These are phyloP conservation scores for Crotalus helleri DNA, from an alignment of 2,113 vertebrate species.

Conservation along the genomic window DNA sequence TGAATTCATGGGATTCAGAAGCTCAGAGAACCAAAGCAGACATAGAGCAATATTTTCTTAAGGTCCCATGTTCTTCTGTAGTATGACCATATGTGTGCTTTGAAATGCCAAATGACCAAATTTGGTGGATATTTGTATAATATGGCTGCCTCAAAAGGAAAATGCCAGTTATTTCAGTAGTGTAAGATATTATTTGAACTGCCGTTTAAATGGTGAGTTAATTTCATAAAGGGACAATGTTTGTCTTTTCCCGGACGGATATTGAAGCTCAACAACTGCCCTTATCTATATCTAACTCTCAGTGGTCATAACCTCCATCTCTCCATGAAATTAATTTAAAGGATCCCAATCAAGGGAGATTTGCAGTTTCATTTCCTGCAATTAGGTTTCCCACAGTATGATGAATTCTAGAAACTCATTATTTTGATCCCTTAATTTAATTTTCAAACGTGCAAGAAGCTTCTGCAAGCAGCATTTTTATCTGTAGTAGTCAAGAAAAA, in stretches of 20 bases:
- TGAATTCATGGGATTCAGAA: not conserved
- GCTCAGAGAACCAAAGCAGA: not conserved
- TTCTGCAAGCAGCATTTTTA: conserved; percentile 17
- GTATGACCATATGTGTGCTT: not conserved
- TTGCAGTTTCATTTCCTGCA: not conserved
- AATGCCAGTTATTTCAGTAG: not conserved
- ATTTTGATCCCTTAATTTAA: conserved; percentile 31
- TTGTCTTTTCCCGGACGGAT: not conserved
- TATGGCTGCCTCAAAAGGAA: not conserved
- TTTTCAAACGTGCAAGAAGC: not conserved
- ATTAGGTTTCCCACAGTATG: not conserved
- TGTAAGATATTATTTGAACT: not conserved
- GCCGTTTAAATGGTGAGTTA: not conserved
- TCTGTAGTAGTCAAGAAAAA: conserved; percentile 18
- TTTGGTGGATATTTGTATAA: not conserved
- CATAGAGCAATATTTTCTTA: not conserved
- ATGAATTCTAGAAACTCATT: conserved; percentile 26
- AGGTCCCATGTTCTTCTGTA: not conserved
- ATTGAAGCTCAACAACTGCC: not conserved
- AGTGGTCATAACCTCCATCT: not conserved
- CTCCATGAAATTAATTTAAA: not conserved
- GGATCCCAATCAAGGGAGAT: not conserved
- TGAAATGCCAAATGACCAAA: not conserved
- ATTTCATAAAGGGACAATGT: not conserved
- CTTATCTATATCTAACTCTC: not conserved